Base-by-base conservation (phyloP, 2,888 invertebrate genomes). In the Latrodectus hesperus region DNA sequence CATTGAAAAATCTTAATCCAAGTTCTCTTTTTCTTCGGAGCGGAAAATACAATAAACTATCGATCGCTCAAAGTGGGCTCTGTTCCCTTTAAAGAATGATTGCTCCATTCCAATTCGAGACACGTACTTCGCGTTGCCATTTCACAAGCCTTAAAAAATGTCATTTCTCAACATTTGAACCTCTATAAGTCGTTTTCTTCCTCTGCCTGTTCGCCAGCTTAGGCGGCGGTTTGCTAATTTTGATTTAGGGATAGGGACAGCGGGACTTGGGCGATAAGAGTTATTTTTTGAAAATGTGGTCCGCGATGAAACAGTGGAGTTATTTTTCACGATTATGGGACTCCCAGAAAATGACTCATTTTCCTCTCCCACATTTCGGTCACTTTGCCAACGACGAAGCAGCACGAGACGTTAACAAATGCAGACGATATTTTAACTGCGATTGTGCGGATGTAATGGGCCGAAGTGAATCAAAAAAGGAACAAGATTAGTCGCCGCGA, bases 281-380 rank as follows among this genome's bases (percentile, higher is more conserved):
- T 16, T n/a, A 16, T 60, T 60, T 60, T n/a, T 60, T 60, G 60
- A 60, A 74, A 55, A 60, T 79, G 67, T 26, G 79, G 71, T 52
- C n/a, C 9, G 72, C 51, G n/a, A 71, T 71, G 79, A 79, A 79
- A 71, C 71, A 79, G 71, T 79, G 79, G 79, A 26, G 72, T 64
- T 65, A 80, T 80, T 73, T 80, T 72, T 80, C 73, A 70, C 72
- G 80, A 80, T 80, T 80, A 80, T 64, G 65, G 72, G 80, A 80
- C 72, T 80, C 72, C 72, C 14, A 38, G 16, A 71, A 38, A 71
- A 71, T 71, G 71, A 64, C 38, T 38, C 49, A 70, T 70, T 38
- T 9, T 22, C 52, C 9, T 52, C 70, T n/a, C 53, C 71, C 26
- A 26, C 55, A 71, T 49, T 49, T 26, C 77, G 17, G 16, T 65